Percentiles rank a stretch among this genome's conserved stretches.
Evolutionary conservation across 2,797 vertebrate genomes (phyloP).

Genomic region (Arnoldichthys spilopterus): DNA sequence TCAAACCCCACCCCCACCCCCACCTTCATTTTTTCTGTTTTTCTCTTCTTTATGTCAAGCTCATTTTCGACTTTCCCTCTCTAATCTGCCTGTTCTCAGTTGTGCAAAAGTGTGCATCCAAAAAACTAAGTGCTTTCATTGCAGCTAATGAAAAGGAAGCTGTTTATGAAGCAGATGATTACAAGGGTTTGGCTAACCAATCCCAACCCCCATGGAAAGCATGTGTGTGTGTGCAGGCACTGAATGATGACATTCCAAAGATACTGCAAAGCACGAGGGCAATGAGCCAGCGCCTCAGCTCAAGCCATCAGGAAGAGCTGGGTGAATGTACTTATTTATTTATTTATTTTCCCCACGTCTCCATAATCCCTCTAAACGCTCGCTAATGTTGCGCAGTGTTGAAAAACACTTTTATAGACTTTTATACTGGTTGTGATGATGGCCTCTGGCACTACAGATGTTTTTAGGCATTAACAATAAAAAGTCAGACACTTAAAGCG

Average conservation of each 20-base stretch:
- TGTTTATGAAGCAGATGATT: constrained; percentile 74
- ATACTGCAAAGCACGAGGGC: constrained; percentile 53
- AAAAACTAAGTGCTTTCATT: constrained; percentile 30
- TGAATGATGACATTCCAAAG: constrained; percentile 42
- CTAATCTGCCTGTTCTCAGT: constrained; percentile 4
- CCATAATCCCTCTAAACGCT: constrained; percentile 35
- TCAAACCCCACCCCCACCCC: no score
- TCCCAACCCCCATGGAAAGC: constrained; percentile 30
- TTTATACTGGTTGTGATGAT: no score
- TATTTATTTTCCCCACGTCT: not conserved
- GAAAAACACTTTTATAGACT: constrained; percentile 11
- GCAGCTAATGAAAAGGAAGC: constrained; percentile 71
- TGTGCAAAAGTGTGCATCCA: constrained; percentile 14
- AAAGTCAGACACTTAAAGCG: no score
- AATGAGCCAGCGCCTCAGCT: constrained; percentile 49
- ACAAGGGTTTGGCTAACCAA: constrained; percentile 54
- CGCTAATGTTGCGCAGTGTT: constrained; percentile 29
- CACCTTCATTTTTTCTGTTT: not conserved
- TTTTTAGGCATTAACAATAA: no score
- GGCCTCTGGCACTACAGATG: no score
- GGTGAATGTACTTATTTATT: not conserved
- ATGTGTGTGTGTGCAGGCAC: constrained; percentile 28
- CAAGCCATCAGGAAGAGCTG: constrained; percentile 8
- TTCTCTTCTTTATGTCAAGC: constrained; percentile 3
- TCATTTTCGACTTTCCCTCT: not conserved